Base-by-base conservation (phyloP, 2,797 vertebrate species). In the Clarias pachynema region DNA sequence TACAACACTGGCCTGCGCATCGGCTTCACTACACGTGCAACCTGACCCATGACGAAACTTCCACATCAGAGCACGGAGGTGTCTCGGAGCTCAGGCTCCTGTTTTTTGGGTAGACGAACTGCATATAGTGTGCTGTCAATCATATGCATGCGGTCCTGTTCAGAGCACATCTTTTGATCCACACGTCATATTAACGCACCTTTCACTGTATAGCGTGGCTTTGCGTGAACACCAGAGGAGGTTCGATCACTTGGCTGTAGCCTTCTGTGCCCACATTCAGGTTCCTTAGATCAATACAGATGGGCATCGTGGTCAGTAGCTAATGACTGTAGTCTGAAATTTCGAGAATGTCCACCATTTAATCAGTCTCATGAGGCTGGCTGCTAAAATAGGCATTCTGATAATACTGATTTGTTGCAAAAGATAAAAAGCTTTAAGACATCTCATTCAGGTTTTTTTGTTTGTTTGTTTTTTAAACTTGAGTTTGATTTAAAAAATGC, bases 91-190 rank as follows among this genome's bases (percentile, higher is more conserved):
- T 73, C 40, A 26, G 84, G 37, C 79, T 79, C 63, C 65, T n/a
- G 60, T 75, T 84, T 78, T 84, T 53, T 14, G 80, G 59, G 65
- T 84, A 79, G 68, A 81, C 20, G 79, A 81, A 59, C 63, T 89
- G 74, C 75, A 84, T 84, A 44, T 86, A 57, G 69, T 83, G 81
- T 49, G 82, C 66, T 72, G 70, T 85, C 82, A 84, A 10, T 72
- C 84, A 77, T 88, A 83, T 89, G 90, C 90, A 90, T 90, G 90
- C 84, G 79, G 79, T 89, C 85, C 83, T 87, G 69, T 89, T 89
- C 82, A 79, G 82, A 87, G 79, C 83, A 83, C n/a, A 59, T 83
- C 44, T 85, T 65, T 77, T 69, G 29, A 82, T 77, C 69, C 63
- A 79, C 62, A 31, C 0, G 22, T 73, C 34, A 12, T 57, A 63